Percentiles rank a stretch among this genome's conserved stretches.
These are phyloP conservation scores for Isoperla grammatica DNA, from an alignment of 2,888 invertebrate genomes.

Conservation along the genomic window DNA sequence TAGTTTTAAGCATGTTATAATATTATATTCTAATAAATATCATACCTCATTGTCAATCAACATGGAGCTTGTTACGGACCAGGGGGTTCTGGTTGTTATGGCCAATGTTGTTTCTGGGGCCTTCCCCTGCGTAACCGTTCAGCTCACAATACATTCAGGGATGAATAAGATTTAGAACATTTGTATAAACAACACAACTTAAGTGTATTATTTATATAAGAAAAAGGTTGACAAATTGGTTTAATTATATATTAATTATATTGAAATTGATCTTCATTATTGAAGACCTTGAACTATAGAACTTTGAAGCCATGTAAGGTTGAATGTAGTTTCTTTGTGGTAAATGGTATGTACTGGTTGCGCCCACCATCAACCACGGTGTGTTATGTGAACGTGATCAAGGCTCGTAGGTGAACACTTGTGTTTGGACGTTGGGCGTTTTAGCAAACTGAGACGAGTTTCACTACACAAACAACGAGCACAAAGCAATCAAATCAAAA, in stretches of 20 bases:
- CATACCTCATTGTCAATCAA: slow-evolving; percentile 34
- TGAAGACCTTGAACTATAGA: no score
- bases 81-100: slow-evolving; percentile 35
- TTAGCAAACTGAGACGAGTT: background rate
- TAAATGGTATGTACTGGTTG: no score
- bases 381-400: no score
- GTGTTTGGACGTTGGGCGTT: background rate
- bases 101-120: slow-evolving; percentile 36
- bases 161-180: slow-evolving; percentile 26
- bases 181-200: slow-evolving; percentile 24
- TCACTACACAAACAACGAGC: background rate
- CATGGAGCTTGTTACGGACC: slow-evolving; percentile 26
- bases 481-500: slow-evolving; percentile 22
- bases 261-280: slow-evolving; percentile 20
- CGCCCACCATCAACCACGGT: no score
- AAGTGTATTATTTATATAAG: slow-evolving; percentile 27
- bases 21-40: slow-evolving; percentile 30
- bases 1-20: slow-evolving; percentile 29
- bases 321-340: no score
- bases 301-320: no score
- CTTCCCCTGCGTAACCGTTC: slow-evolving; percentile 36
- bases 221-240: no score
- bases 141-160: slow-evolving; percentile 32
- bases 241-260: slow-evolving; percentile 3
- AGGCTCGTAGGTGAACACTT: no score